These are phyloP conservation scores for Cyrtonyx montezumae DNA, from an alignment of 2,113 vertebrate genomes.

Conservation along the genomic window DNA sequence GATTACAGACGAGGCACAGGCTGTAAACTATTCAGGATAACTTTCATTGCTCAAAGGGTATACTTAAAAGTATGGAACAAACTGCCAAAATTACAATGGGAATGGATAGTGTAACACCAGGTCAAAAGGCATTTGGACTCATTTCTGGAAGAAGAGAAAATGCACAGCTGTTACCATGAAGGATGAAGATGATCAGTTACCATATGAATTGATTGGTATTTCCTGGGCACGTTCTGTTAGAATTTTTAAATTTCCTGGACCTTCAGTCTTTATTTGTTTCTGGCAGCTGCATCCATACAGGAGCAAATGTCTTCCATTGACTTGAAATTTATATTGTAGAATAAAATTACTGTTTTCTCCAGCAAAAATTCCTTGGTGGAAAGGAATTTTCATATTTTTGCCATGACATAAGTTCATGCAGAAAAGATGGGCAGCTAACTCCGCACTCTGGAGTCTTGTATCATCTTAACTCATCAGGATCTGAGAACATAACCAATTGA, in stretches of 20 bases:
- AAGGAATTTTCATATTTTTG: not conserved
- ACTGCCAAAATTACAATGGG: constrained; percentile 68
- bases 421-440: not conserved
- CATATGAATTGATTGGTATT: constrained; percentile 72
- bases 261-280: constrained; percentile 22
- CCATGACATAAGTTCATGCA: not conserved
- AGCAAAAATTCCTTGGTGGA: not conserved
- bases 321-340: not conserved
- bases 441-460: fast-evolving
- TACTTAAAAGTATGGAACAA: constrained; percentile 62
- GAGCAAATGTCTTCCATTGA: not conserved
- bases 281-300: not conserved
- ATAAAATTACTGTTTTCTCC: not conserved
- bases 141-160: constrained; percentile 70
- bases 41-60: constrained; percentile 46
- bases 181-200: constrained; percentile 72
- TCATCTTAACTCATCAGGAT: not conserved
- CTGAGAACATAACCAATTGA: not conserved
- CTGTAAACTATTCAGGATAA: constrained; percentile 33
- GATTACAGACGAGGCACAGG: not conserved
- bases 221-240: constrained; percentile 57
- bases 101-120: constrained; percentile 45
- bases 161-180: constrained; percentile 69
- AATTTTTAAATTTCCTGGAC: constrained; percentile 37
- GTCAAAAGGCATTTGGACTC: constrained; percentile 70